Evolutionary conservation across 2,888 invertebrate species (phyloP), one percentile per base, ranked within the genome.

Genomic region (Aproaerema taeniolella): DNA sequence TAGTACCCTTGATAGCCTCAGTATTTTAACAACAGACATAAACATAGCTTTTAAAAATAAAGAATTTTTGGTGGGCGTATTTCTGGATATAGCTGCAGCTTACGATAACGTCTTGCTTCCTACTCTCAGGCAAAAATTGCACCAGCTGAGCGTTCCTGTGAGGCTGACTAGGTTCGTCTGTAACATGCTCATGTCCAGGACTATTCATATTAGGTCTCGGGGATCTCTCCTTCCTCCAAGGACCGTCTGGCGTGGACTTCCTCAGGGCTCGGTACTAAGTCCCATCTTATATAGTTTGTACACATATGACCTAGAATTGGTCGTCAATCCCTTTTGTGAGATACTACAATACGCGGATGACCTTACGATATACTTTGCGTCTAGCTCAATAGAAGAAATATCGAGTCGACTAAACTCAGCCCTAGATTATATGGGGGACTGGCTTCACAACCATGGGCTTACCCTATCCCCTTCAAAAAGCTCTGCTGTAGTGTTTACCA

Each of bases 271-370:
- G 2, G 29, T 29, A 3, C n/a, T 29, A 29, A 29, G 29, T 13
- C 29, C 29, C 3, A 10, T 29, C n/a, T 9, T 29, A 11, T 29
- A 29, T 9, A 29, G 12, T 12, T 11, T 29, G 2, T 29, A 29
- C 13, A 29, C 29, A 2, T 29, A 3, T 12, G 29, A 29, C 29
- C 29, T 29, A 2, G 29, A 29, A 12, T 2, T 4, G 3, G 10
- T 12, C 3, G 11, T 29, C 0, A n/a, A 2, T 12, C 12, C 29
- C 10, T 29, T 13, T 5, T 29, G 47, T 17, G n/a, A 47, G 1
- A 25, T 55, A 0, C 28, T 58, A 4, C 56, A 55, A 32, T 56
- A 55, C 38, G 58, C 56, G 0, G 55, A 55, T 45, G 56, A 56
- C 16, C 6, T 54, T 4, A 42, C 41, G 1, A 26, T 54, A 0